phyloP scores from a whole-genome alignment of 2,888 invertebrate species.

The Cheilosia scutellata region DNA sequence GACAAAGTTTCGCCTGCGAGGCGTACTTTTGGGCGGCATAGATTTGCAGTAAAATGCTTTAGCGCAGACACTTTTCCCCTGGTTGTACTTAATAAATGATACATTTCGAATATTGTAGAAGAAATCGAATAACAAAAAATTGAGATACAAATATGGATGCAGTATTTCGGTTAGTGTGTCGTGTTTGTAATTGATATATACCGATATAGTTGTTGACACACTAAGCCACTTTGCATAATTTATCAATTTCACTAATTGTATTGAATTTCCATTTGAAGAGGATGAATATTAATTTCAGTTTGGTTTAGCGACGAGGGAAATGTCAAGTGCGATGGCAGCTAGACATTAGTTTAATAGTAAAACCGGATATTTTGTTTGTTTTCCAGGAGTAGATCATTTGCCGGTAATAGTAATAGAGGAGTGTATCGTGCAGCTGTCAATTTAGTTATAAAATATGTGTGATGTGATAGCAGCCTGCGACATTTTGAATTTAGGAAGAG shows the following conservation, averaged over 20 bases:
- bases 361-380: background rate
- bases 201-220: constrained; percentile 50
- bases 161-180: constrained; percentile 71
- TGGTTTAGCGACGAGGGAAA: background rate
- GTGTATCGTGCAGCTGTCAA: background rate
- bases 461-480: too few species aligned
- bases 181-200: constrained; percentile 47
- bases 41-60: constrained; percentile 31
- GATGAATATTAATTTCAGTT: background rate
- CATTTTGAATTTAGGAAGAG: too few species aligned
- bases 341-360: background rate
- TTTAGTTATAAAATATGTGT: too few species aligned
- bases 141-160: constrained; percentile 47
- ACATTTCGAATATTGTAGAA: constrained; percentile 39
- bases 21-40: constrained; percentile 55
- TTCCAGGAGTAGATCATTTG: background rate
- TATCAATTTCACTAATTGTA: constrained; percentile 57
- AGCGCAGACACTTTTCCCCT: constrained; percentile 41
- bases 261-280: background rate
- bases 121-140: constrained; percentile 19
- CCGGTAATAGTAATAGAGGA: too few species aligned
- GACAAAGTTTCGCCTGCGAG: constrained; percentile 57
- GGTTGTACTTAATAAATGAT: constrained; percentile 5
- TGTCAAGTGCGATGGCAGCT: background rate
- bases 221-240: constrained; percentile 69